Evolutionary conservation across 2,888 invertebrate species (phyloP).

Genomic region (Spodoptera picta): DNA sequence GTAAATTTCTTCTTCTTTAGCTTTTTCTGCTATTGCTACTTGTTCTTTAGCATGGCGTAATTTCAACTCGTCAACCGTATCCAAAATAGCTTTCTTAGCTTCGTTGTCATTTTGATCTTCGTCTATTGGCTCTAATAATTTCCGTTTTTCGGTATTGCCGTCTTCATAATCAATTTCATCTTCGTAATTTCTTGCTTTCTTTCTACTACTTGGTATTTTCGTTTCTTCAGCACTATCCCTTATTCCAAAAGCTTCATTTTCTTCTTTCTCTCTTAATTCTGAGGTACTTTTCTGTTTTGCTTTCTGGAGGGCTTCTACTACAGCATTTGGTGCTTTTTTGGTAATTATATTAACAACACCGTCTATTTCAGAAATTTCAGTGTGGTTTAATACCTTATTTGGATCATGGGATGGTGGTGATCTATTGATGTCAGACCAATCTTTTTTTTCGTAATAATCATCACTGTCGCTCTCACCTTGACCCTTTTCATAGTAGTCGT

Average conservation of each 20-base stretch:
- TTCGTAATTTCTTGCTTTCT: slow-evolving; percentile 50
- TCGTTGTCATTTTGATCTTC: slow-evolving; percentile 75
- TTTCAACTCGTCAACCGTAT: slow-evolving; percentile 80
- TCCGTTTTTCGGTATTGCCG: slow-evolving; percentile 60
- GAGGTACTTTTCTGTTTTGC: slow-evolving; percentile 35
- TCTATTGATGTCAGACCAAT: slow-evolving; percentile 78
- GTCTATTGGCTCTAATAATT: slow-evolving; percentile 52
- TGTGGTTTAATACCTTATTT: slow-evolving; percentile 58
- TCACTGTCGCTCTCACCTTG: slow-evolving; percentile 75
- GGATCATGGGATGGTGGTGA: slow-evolving; percentile 52
- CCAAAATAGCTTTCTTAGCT: slow-evolving; percentile 77
- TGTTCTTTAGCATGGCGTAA: slow-evolving; percentile 79
- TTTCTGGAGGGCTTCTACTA: slow-evolving; percentile 58
- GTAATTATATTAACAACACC: slow-evolving; percentile 78
- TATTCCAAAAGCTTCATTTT: slow-evolving; percentile 8
- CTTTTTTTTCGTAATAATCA: slow-evolving; percentile 80
- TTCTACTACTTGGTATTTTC: slow-evolving; percentile 1
- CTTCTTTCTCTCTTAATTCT: slow-evolving; percentile 30
- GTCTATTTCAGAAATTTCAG: slow-evolving; percentile 75
- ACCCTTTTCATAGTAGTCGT: slow-evolving; percentile 77
- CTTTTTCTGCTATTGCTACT: slow-evolving; percentile 73
- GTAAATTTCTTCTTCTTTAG: slow-evolving; percentile 78
- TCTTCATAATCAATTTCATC: slow-evolving; percentile 71
- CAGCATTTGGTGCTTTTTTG: slow-evolving; percentile 56
- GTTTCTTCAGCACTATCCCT: background rate